These are phyloP conservation scores for Ciona savignyi DNA, from an alignment of 23 tunicate species.

Conservation along the genomic window DNA sequence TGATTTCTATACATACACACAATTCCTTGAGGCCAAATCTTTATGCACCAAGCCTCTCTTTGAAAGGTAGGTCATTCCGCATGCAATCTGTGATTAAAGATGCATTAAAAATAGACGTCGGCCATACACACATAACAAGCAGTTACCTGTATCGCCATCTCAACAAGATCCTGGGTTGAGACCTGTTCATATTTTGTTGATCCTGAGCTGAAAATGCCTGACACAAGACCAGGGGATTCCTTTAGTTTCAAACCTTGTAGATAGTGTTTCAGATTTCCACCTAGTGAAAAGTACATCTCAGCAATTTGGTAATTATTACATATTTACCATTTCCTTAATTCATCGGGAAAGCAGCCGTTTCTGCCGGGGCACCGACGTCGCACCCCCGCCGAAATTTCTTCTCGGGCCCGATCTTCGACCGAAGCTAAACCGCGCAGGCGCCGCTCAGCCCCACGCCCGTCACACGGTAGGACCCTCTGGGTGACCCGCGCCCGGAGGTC, in stretches of 20 bases:
- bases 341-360: no score
- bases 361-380: no score
- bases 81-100: constrained; percentile 26
- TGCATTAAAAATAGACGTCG: constrained; percentile 2
- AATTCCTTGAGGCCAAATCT: constrained; percentile 89
- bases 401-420: no score
- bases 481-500: no score
- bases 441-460: no score
- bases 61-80: constrained; percentile 65
- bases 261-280: constrained; percentile 76
- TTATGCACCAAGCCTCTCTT: constrained; percentile 80
- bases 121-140: not conserved
- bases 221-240: constrained; percentile 12
- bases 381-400: no score
- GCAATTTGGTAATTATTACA: not conserved
- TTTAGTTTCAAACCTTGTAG: constrained; percentile 63
- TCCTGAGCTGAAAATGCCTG: constrained; percentile 35
- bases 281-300: constrained; percentile 3
- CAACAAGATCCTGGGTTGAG: constrained; percentile 74
- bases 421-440: no score
- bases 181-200: constrained; percentile 54
- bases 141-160: constrained; percentile 81
- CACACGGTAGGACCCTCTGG: no score
- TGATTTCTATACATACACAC: constrained; percentile 47
- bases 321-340: no score